Percentiles rank a stretch among this genome's conserved stretches.
Conservation (phyloP, 2,113 vertebrate species). For the Melanotaenia duboulayi region DNA sequence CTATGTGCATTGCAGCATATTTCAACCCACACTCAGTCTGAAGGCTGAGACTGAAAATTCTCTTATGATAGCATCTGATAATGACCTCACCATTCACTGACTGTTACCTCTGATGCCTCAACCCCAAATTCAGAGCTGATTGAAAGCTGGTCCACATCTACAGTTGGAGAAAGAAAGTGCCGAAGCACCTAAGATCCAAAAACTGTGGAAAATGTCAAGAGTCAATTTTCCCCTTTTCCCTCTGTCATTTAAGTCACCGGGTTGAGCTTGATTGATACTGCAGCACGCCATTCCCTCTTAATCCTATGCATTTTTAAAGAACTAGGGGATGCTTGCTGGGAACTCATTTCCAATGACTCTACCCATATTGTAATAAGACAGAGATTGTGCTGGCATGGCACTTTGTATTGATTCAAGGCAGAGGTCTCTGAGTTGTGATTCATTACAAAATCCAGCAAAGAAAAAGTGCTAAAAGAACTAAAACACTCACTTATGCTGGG, state of each 20-base stretch:
- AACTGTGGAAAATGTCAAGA: conserved; percentile 61
- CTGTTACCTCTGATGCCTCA: conserved; percentile 20
- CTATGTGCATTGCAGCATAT: not conserved
- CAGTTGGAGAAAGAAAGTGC: conserved; percentile 19
- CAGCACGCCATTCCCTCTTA: conserved; percentile 71
- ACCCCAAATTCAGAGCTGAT: not conserved
- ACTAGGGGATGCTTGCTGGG: conserved; percentile 57
- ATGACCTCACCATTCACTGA: conserved; percentile 34
- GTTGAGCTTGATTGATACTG: conserved; percentile 78
- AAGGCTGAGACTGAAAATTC: conserved; percentile 19
- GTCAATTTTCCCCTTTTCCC: conserved; percentile 68
- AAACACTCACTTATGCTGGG: conserved; percentile 34
- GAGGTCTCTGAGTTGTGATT: conserved; percentile 71
- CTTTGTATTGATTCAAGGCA: conserved; percentile 72
- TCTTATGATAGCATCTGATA: conserved; percentile 25
- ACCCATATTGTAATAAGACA: conserved; percentile 73
- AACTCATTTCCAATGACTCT: conserved; percentile 77
- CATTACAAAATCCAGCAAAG: conserved; percentile 74
- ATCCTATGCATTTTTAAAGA: conserved; percentile 85
- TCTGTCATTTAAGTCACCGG: conserved; percentile 67
- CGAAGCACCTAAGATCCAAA: conserved; percentile 29
- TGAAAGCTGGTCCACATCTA: conserved; percentile 1
- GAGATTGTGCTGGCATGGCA: conserved; percentile 72
- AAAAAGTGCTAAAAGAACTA: conserved; percentile 45
- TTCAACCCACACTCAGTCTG: conserved; percentile 24